phyloP scores from a whole-genome alignment of 2,113 vertebrate species.

The Rhegmatorhina hoffmannsi region DNA sequence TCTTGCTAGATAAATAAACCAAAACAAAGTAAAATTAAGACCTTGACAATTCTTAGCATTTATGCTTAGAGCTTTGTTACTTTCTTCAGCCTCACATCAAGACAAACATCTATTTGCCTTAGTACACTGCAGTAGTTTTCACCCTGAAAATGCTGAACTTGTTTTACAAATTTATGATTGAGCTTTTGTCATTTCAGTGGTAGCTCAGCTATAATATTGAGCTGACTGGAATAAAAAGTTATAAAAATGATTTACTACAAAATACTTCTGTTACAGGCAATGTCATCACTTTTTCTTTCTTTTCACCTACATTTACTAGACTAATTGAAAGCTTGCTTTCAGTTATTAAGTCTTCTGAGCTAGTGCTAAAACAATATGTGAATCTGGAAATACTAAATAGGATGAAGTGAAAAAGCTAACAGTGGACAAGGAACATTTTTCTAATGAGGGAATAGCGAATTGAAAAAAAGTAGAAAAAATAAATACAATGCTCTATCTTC shows the following conservation, averaged over 20 bases:
- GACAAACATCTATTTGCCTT: background rate
- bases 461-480: background rate
- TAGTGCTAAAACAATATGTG: background rate
- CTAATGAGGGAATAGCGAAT: background rate
- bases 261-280: background rate
- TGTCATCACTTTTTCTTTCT: background rate
- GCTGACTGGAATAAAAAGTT: background rate
- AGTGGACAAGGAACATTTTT: background rate
- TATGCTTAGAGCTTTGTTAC: background rate
- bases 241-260: background rate
- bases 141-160: fast-evolving
- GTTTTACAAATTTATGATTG: constrained; percentile 9
- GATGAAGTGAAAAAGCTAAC: background rate
- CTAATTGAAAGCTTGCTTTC: background rate
- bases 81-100: background rate
- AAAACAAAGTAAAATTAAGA: background rate
- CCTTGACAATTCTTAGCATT: background rate
- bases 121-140: background rate
- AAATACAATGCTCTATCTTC: background rate
- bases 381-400: background rate
- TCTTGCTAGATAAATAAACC: background rate
- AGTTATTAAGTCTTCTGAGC: background rate
- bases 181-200: constrained; percentile 19
- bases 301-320: background rate
- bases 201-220: background rate